Base-by-base conservation (phyloP, 92 coral and sea anemone species). In the Zoanthus sansibaricus region DNA sequence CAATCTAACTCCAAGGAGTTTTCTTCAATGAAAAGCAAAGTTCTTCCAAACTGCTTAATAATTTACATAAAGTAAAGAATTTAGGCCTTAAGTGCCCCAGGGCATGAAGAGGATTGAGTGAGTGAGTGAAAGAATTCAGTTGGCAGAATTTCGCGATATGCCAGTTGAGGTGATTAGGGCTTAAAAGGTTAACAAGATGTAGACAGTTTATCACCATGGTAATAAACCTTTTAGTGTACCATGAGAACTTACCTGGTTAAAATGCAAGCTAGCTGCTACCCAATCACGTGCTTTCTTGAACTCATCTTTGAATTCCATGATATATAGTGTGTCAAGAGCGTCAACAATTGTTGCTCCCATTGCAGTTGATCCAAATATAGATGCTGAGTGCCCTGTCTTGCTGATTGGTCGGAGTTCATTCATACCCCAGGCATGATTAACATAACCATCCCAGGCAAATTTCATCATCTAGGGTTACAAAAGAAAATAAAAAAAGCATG, bases 401-500 rank as follows among this genome's bases (percentile, higher is more conserved):
- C 98, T 95, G 79, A 97, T 95, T 66, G 99, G 99, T 49, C 93
- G 86, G 16, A 97, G 94, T 72, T 97, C 99, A 87, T 95, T 95
- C 44, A 88, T 87, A 18, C 99, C 99, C 99, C 99, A 97, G 13
- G 99, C 98, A 88, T 95, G 83, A 56, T 67, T 84, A 3, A 93
- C 98, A 86, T 97, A 97, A 9, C 99, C 98, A 73, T 89, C 86
- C 99, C 99, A 97, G 11, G 99, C 99, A 88, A 91, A 96, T 64
- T 95, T 87, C 99, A 97, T 97, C 99, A 97, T 97, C 99, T 97
- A 76, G 32, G 25, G 9, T 9, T 87, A 76, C 74, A 44, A 46
- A 82, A 67, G 9, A 87, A 86, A 16, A 33, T 33, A 33, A 1
- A 3, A 33, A 33, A 1, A 33, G 42, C 42, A 33, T 33, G 42